Percentiles rank a stretch among this genome's conserved stretches.
Evolutionary conservation across 2,113 vertebrate species (phyloP).

Genomic region (Otolemur garnettii): DNA sequence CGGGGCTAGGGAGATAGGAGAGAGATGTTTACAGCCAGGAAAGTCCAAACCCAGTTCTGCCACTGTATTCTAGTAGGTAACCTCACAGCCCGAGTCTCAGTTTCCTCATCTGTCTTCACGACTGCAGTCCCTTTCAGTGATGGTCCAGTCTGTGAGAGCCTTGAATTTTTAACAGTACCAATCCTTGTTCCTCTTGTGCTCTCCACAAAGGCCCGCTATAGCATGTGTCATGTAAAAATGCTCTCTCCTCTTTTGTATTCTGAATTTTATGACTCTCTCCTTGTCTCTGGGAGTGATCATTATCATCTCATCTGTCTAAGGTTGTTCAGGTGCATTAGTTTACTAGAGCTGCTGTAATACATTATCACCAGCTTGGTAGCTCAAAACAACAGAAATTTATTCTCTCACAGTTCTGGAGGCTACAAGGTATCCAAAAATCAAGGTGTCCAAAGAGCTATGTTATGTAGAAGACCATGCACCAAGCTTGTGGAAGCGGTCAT

Average conservation of each 20-base stretch:
- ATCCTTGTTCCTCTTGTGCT: background rate
- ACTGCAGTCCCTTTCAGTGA: background rate
- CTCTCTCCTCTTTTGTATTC: background rate
- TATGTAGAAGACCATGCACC: background rate
- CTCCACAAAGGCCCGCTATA: background rate
- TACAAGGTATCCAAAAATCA: background rate
- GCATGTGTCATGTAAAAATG: background rate
- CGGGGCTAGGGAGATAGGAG: background rate
- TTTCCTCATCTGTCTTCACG: background rate
- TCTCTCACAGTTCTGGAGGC: background rate
- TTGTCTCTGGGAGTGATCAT: background rate
- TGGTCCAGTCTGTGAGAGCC: background rate
- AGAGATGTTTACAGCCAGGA: background rate
- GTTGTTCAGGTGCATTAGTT: background rate
- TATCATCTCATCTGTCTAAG: background rate
- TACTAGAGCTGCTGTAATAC: conserved; percentile 4
- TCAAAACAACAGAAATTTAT: background rate
- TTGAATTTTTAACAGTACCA: background rate
- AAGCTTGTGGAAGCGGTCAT: no score
- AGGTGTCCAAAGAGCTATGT: background rate
- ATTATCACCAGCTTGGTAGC: background rate
- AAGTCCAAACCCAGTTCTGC: background rate
- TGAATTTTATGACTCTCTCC: background rate
- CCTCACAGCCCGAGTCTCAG: background rate
- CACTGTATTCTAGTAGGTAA: background rate